These are phyloP conservation scores for Apostichopus californicus DNA, from an alignment of 35 echinoderm and acorn worm species.

Conservation along the genomic window DNA sequence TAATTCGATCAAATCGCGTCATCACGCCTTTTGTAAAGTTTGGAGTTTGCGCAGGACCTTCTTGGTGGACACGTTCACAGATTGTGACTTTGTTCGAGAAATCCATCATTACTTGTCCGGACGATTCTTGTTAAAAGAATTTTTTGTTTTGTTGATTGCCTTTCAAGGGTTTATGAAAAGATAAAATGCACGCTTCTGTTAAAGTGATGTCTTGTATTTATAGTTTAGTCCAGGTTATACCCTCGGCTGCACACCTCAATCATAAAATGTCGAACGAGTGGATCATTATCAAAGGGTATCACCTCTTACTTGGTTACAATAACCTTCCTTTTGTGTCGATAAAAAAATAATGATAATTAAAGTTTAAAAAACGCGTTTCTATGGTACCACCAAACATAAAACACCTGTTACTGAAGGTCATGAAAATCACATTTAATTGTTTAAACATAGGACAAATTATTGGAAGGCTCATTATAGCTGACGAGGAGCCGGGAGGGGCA, in stretches of 20 bases:
- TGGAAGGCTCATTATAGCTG: too few relatives aligned
- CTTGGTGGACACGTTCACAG: neutral
- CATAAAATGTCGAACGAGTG: neutral
- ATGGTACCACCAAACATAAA: too few relatives aligned
- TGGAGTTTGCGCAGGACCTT: neutral
- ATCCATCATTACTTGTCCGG: neutral
- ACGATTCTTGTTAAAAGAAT: neutral
- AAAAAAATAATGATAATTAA: too few relatives aligned
- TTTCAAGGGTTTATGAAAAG: neutral
- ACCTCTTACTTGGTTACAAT: too few relatives aligned
- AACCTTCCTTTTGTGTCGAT: too few relatives aligned
- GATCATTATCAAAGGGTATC: too few relatives aligned
- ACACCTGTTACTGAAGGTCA: too few relatives aligned
- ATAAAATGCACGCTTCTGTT: neutral
- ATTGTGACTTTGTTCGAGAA: neutral
- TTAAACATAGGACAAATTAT: too few relatives aligned
- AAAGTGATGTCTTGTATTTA: neutral
- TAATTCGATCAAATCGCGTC: neutral
- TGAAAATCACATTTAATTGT: too few relatives aligned
- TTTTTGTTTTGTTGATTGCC: neutral
- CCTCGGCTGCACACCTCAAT: neutral
- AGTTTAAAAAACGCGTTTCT: too few relatives aligned
- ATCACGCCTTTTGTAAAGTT: neutral
- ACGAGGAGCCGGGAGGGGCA: too few relatives aligned
- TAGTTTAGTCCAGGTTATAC: neutral